Evolutionary conservation across 2,797 vertebrate genomes (phyloP).

Genomic region (Poecilia velifera): DNA sequence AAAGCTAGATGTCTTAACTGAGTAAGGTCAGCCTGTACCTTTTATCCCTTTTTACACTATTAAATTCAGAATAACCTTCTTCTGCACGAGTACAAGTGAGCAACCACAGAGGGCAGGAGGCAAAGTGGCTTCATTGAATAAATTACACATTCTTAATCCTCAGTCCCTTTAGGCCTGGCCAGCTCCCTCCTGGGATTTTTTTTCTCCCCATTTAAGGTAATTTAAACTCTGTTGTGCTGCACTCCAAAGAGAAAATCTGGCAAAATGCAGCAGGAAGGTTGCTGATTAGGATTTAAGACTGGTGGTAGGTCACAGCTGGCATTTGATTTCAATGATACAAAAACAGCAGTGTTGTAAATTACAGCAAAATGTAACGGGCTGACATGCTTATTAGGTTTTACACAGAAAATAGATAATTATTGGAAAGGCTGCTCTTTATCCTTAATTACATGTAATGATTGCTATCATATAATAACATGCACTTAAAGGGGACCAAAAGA

Average conservation of each 20-base stretch:
- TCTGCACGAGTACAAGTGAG: slow-evolving; percentile 29
- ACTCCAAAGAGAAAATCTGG: slow-evolving; percentile 37
- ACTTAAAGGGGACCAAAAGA: slow-evolving; percentile 35
- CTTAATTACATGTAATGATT: slow-evolving; percentile 57
- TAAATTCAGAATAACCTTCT: slow-evolving; percentile 58
- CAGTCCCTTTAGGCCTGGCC: slow-evolving; percentile 52
- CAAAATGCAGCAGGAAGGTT: slow-evolving; percentile 47
- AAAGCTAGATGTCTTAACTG: slow-evolving; percentile 28
- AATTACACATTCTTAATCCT: slow-evolving; percentile 69
- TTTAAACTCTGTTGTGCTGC: slow-evolving; percentile 62
- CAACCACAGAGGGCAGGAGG: slow-evolving; percentile 48
- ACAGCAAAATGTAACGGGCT: slow-evolving; percentile 59
- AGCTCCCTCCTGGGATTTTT: slow-evolving; percentile 45
- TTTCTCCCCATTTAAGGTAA: slow-evolving; percentile 46
- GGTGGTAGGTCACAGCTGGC: slow-evolving; percentile 46
- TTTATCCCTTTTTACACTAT: slow-evolving; percentile 55
- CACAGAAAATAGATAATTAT: slow-evolving; percentile 48
- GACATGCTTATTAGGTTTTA: slow-evolving; percentile 60
- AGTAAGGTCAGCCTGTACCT: slow-evolving; percentile 58
- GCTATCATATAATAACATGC: slow-evolving; percentile 55
- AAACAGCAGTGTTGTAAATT: slow-evolving; percentile 42
- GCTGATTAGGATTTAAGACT: slow-evolving; percentile 56
- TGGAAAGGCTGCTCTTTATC: slow-evolving; percentile 38
- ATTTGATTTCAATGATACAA: slow-evolving; percentile 56
- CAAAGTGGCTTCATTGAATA: slow-evolving; percentile 69